A percentile compares a stretch with the other conserved stretches of the same genome.
These are phyloP conservation scores for Sminthopsis crassicaudata DNA, from an alignment of 2,113 vertebrate genomes.

Conservation along the genomic window DNA sequence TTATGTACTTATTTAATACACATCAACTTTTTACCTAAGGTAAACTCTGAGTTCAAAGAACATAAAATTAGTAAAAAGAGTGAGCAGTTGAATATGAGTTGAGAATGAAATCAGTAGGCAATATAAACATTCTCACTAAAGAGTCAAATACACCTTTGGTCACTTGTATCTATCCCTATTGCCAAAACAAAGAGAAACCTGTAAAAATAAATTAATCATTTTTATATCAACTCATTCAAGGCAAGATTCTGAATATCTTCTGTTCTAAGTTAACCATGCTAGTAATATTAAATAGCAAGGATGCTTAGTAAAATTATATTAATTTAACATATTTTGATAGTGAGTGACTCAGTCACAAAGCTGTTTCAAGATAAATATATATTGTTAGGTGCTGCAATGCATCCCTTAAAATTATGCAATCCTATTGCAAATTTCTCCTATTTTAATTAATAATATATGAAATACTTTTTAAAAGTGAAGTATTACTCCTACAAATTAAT, in stretches of 20 bases:
- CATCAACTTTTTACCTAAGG: conserved; percentile 36
- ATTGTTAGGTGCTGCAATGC: background rate
- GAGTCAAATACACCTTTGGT: background rate
- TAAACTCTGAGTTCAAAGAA: conserved; percentile 46
- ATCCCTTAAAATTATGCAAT: background rate
- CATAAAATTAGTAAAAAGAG: conserved; percentile 3
- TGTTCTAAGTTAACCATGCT: background rate
- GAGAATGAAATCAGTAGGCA: conserved; percentile 41
- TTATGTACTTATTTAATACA: background rate
- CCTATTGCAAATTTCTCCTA: background rate
- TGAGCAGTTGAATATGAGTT: background rate
- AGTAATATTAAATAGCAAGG: background rate
- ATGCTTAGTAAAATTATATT: conserved; percentile 49
- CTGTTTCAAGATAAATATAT: conserved; percentile 1
- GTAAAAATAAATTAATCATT: conserved; percentile 36
- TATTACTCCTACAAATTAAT: background rate
- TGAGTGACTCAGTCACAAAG: background rate
- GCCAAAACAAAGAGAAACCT: background rate
- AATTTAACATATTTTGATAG: conserved; percentile 11
- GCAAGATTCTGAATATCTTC: conserved; percentile 22
- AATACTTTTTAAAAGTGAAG: background rate
- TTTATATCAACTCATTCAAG: conserved; percentile 35
- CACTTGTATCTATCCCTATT: background rate
- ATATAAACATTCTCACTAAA: conserved; percentile 38
- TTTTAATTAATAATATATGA: background rate